Percentiles rank a stretch among this genome's conserved stretches.
Evolutionary conservation across 2,113 vertebrate species (phyloP).

Genomic region (Bathybates hornii): DNA sequence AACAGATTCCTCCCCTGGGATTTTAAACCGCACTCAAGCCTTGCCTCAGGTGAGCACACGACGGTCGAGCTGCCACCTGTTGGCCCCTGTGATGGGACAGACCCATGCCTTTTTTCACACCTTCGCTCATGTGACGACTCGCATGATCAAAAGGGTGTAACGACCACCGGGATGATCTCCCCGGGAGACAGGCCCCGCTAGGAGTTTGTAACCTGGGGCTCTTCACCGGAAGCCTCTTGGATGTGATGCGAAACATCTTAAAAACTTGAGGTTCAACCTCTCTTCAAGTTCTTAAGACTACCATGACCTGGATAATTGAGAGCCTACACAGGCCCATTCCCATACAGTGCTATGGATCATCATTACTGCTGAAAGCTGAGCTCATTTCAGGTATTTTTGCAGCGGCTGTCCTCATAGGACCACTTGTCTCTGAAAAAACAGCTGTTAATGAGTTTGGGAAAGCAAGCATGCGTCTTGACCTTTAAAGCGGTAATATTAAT

Average conservation of each 20-base stretch:
- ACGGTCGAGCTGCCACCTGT: background rate
- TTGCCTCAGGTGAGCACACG: background rate
- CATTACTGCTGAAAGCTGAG: background rate
- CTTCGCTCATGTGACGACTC: background rate
- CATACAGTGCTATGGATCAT: background rate
- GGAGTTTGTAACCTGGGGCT: background rate
- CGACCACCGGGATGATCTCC: background rate
- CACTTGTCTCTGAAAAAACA: background rate
- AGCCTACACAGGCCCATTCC: background rate
- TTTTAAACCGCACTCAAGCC: background rate
- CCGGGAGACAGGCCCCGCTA: background rate
- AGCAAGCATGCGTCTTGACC: background rate
- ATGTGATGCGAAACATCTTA: background rate
- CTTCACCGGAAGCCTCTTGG: background rate
- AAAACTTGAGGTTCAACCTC: background rate
- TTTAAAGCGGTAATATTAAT: background rate
- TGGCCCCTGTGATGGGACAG: background rate
- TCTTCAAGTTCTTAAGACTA: background rate
- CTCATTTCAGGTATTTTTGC: background rate
- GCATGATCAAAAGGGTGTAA: background rate
- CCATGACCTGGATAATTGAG: background rate
- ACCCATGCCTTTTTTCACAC: background rate
- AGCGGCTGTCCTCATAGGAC: background rate
- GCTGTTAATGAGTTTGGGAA: background rate
- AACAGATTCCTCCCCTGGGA: background rate